Conservation (phyloP, 2,113 vertebrate species). For the Xyrauchen texanus region DNA sequence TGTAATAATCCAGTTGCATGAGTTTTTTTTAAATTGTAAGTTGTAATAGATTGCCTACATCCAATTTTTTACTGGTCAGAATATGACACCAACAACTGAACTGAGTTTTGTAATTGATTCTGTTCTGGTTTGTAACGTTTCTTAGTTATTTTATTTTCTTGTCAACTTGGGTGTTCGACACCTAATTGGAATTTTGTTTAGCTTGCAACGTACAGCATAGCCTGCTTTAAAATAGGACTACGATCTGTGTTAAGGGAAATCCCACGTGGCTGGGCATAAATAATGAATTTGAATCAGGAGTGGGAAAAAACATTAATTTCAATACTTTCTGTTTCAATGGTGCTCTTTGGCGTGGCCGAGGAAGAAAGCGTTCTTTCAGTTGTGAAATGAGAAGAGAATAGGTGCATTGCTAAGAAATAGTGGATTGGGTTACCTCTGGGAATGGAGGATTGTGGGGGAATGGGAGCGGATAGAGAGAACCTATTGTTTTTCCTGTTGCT, state of each 20-base stretch:
- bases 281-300: conserved; percentile 44
- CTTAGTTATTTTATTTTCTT: too few relatives aligned
- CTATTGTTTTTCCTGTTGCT: conserved; percentile 78
- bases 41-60: too few relatives aligned
- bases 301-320: conserved; percentile 41
- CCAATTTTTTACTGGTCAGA: too few relatives aligned
- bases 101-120: too few relatives aligned
- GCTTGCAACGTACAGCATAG: too few relatives aligned
- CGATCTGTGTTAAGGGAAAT: background rate
- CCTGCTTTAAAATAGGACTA: too few relatives aligned
- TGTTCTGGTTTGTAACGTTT: too few relatives aligned
- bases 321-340: conserved; percentile 48
- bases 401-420: conserved; percentile 84
- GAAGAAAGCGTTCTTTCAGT: conserved; percentile 78
- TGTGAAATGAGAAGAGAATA: conserved; percentile 86
- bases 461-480: conserved; percentile 67
- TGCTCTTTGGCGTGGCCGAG: conserved; percentile 42
- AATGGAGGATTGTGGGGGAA: conserved; percentile 56
- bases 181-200: too few relatives aligned
- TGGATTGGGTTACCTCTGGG: conserved; percentile 66
- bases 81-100: too few relatives aligned
- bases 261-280: conserved; percentile 22
- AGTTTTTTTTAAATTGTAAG: too few relatives aligned
- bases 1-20: too few relatives aligned
- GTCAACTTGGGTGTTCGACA: too few relatives aligned